Evolutionary conservation across 2,888 invertebrate species (phyloP), one percentile per base, ranked within the genome.

Genomic region (Gibbula magus): DNA sequence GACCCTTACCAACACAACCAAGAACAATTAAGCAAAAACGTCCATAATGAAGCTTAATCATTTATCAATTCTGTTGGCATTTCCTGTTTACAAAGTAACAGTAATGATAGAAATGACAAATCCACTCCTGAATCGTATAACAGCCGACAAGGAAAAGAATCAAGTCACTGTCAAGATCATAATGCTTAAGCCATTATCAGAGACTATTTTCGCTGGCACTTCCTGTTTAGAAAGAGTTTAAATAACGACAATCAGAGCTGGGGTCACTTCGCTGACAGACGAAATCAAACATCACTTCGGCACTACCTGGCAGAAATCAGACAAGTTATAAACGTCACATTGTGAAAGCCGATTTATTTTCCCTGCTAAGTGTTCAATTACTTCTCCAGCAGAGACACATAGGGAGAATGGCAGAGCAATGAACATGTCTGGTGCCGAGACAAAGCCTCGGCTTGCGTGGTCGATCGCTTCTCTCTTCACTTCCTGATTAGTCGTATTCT

Each of bases 311-410:
- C 73, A 54, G 77, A 56, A 76, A 77, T 77, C 67, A 79, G 53
- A 77, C 77, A 74, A 67, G 77, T 80, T 80, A 73, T 51, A 80
- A 80, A 77, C 74, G 74, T 77, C 80, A 80, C 77, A 51, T 35
- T 22, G 22, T 45, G 56, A 39, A 52, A 56, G 74, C 18, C 13
- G 73, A 77, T 80, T 77, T 78, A 75, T 80, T 80, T 80, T 78
- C 61, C 35, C 77, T 74, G 80, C 73, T 80, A 80, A 80, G 80
- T 78, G 74, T 80, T 80, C 80, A 80, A 80, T 80, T 80, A 80
- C 73, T 70, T 74, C 73, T 70, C 77, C 73, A 45, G 61, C 74
- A 74, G 35, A 77, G 77, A 45, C 56, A 80, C 18, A 74, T 22
- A 13, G 7, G 25, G 29, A 29, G 61, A 61, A 61, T 61, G 61